A percentile compares a stretch with the other conserved stretches of the same genome.
Conservation (phyloP, 1,140 invertebrate species). For the Calliopsis andreniformis region DNA sequence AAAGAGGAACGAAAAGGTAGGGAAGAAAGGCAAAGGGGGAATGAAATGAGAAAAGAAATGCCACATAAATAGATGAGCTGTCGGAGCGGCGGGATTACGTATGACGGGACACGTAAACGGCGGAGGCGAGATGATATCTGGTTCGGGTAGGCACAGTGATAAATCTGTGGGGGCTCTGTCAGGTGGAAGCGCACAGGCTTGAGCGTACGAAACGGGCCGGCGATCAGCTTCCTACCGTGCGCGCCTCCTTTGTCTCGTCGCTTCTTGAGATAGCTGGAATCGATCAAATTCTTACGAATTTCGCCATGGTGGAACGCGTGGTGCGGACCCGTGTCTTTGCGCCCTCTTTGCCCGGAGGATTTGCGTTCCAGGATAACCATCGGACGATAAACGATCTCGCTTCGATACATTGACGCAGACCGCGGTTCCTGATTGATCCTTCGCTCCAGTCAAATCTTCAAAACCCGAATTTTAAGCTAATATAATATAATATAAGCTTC, state of each 20-base stretch:
- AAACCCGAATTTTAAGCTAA: too few relatives aligned
- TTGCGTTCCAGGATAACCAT: constrained; percentile 10
- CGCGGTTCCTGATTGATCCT: constrained; percentile 22
- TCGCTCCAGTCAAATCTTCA: not conserved
- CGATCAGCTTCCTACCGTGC: constrained; percentile 58
- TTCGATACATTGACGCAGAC: constrained; percentile 14
- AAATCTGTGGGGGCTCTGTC: constrained; percentile 75
- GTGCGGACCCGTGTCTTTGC: constrained; percentile 32
- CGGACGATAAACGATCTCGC: constrained; percentile 43
- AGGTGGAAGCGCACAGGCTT: constrained; percentile 63
- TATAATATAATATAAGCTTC: too few relatives aligned
- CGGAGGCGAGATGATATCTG: constrained; percentile 80
- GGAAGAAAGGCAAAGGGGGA: constrained; percentile 15
- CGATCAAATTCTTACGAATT: constrained; percentile 72
- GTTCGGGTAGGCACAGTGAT: constrained; percentile 75
- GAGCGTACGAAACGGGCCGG: constrained; percentile 36
- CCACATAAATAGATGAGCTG: constrained; percentile 75
- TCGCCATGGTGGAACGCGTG: constrained; percentile 64
- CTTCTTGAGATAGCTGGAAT: constrained; percentile 67
- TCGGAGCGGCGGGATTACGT: constrained; percentile 72
- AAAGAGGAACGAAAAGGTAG: constrained; percentile 26
- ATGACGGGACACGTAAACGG: constrained; percentile 72
- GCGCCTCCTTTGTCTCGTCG: constrained; percentile 69
- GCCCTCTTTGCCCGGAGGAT: constrained; percentile 3
- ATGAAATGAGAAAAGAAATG: constrained; percentile 63